These are phyloP conservation scores for Ethmia dodecea DNA, from an alignment of 2,888 invertebrate species.

Conservation along the genomic window DNA sequence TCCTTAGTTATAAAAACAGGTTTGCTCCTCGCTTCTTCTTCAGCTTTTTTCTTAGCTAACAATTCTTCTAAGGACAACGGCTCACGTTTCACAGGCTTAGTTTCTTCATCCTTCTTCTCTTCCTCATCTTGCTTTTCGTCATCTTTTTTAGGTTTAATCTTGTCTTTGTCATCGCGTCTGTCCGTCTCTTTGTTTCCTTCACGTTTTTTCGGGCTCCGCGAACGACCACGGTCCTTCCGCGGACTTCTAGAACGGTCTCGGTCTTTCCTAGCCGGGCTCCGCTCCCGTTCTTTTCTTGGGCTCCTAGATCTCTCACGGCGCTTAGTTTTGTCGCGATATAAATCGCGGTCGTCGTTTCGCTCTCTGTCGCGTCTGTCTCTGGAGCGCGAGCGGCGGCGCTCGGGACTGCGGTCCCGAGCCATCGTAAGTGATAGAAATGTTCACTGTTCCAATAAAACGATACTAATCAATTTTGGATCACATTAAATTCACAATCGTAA, in stretches of 20 bases:
- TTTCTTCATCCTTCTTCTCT: slow-evolving; percentile 57
- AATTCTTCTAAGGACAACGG: slow-evolving; percentile 97
- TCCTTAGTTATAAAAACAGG: slow-evolving; percentile 98
- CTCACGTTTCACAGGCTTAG: slow-evolving; percentile 76
- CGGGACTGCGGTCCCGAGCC: slow-evolving; percentile 61
- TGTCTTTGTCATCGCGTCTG: slow-evolving; percentile 62
- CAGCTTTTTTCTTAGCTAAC: slow-evolving; percentile 96
- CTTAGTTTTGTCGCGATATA: slow-evolving; percentile 56
- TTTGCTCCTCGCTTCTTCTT: slow-evolving; percentile 95
- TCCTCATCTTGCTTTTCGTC: slow-evolving; percentile 48
- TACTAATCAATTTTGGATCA: no score
- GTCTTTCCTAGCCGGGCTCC: slow-evolving; percentile 54
- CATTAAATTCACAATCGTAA: no score
- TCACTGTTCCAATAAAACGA: no score
- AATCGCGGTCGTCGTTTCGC: slow-evolving; percentile 61
- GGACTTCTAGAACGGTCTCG: slow-evolving; percentile 39
- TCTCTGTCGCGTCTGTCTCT: slow-evolving; percentile 63
- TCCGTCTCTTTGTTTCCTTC: slow-evolving; percentile 53
- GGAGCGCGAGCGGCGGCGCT: slow-evolving; percentile 62
- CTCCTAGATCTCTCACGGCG: slow-evolving; percentile 41
- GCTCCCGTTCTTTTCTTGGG: slow-evolving; percentile 43
- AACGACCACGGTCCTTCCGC: slow-evolving; percentile 40
- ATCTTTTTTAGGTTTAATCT: slow-evolving; percentile 52
- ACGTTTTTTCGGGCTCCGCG: slow-evolving; percentile 60
- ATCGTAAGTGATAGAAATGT: no score